Evolutionary conservation across 2,113 vertebrate species (phyloP), one percentile per base, ranked within the genome.

Genomic region (Apteryx mantelli): DNA sequence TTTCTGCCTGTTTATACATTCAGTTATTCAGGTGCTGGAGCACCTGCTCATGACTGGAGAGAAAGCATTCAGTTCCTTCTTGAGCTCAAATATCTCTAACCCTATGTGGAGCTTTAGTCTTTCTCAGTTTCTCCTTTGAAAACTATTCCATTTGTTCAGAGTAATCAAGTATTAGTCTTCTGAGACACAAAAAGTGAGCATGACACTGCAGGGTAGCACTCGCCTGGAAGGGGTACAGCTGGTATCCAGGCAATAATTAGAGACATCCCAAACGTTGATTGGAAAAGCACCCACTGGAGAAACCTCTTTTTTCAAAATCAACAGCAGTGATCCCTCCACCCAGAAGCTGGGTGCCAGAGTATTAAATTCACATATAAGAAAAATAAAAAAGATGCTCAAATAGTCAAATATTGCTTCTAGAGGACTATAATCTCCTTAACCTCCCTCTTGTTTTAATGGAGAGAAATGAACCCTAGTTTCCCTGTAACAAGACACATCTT

Each of bases 401-500:
- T 13, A 42, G 5, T 73, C 26, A 73, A 17, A n/a, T 74, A 56
- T 34, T 61, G 7, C 40, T 89, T 17, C 10, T 56, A 14, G 4
- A 81, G 12, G 13, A n/a, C 18, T 65, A 38, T 52, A 69, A 80
- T 55, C 4, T 12, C 5, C 42, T 80, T 32, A 26, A 55, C 24
- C 4, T 50, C 9, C 32, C 63, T n/a, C 12, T 46, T 42, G 24
- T 48, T 65, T 80, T 46, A 11, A 38, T 28, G 38, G 25, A 52
- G 53, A 65, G 7, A 34, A 13, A 19, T 65, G 21, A 92, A 34
- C 7, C 24, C 52, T 13, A 17, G 38, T 55, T 93, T 74, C 13
- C 10, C 15, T 19, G 14, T n/a, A 55, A 40, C 2, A 60, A 13
- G n/a, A 20, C 0, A 1, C 0, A 1, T 20, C 26, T 56, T 46